phyloP scores from a whole-genome alignment of 2,797 vertebrate genomes.

The Taeniopygia guttata region DNA sequence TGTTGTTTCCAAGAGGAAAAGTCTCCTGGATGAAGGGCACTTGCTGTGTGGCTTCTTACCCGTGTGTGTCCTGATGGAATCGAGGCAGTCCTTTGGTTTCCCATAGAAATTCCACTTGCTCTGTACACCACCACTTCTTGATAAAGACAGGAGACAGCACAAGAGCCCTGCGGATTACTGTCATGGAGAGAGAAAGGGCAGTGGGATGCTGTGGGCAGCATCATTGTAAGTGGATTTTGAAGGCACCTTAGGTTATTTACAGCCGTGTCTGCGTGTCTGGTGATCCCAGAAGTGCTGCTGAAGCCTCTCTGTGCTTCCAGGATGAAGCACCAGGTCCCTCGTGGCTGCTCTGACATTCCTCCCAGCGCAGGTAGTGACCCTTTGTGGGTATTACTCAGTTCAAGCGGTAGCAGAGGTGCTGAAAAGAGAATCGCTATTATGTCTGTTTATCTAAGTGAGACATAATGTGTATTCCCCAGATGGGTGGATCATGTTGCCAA shows the following conservation, averaged over 20 bases:
- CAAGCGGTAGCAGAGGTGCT: background rate
- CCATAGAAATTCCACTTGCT: background rate
- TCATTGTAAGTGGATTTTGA: background rate
- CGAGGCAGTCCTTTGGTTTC: background rate
- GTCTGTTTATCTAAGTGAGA: background rate
- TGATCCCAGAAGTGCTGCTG: background rate
- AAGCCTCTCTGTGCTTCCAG: background rate
- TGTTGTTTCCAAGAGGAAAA: accelerated
- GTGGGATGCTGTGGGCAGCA: background rate
- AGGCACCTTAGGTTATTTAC: background rate
- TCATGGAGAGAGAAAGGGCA: background rate
- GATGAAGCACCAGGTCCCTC: accelerated
- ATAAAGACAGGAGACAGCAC: background rate
- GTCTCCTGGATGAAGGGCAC: accelerated
- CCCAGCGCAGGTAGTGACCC: background rate
- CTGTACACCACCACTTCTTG: background rate
- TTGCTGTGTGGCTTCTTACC: accelerated
- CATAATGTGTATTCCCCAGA: background rate
- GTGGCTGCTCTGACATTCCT: background rate
- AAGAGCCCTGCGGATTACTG: background rate
- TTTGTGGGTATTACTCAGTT: background rate
- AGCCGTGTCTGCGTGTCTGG: background rate
- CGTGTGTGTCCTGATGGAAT: accelerated
- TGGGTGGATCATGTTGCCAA: background rate
- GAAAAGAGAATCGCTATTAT: background rate